Evolutionary conservation across 2,113 vertebrate genomes (phyloP).

Genomic region (Silurus meridionalis): DNA sequence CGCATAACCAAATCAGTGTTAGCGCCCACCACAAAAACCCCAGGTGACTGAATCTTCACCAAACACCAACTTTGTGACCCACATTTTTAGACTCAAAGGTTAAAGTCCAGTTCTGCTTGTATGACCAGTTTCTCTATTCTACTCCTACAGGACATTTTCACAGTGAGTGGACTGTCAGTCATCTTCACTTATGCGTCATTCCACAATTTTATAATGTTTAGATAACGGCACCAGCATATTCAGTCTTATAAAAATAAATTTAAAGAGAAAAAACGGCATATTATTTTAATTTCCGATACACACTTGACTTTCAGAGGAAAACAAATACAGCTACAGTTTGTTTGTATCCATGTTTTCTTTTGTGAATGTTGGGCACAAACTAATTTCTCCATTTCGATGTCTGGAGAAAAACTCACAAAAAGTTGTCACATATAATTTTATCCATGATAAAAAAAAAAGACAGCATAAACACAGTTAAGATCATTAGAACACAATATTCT

Average conservation of each 20-base stretch:
- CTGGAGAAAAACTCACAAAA: background rate
- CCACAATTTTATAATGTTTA: background rate
- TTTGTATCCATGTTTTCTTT: background rate
- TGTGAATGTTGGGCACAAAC: background rate
- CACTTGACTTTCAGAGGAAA: background rate
- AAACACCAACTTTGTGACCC: slow-evolving; percentile 16
- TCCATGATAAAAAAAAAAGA: background rate
- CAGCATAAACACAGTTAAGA: background rate
- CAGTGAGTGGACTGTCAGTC: background rate
- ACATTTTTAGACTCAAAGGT: slow-evolving; percentile 8
- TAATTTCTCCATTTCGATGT: background rate
- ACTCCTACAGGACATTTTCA: background rate
- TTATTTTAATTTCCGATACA: background rate
- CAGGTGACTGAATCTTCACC: slow-evolving; percentile 32
- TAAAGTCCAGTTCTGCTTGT: slow-evolving; percentile 56
- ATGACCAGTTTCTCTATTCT: background rate
- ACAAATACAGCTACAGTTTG: background rate
- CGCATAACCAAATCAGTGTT: slow-evolving; percentile 55
- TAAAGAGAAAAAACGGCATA: background rate
- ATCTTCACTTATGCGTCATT: background rate
- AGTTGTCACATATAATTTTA: background rate
- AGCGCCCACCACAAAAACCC: slow-evolving; percentile 32
- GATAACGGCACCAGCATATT: background rate
- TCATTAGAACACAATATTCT: background rate
- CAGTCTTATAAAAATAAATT: background rate